Evolutionary conservation across 2,113 vertebrate species (phyloP).

Genomic region (Ptychochromis oligacanthus): DNA sequence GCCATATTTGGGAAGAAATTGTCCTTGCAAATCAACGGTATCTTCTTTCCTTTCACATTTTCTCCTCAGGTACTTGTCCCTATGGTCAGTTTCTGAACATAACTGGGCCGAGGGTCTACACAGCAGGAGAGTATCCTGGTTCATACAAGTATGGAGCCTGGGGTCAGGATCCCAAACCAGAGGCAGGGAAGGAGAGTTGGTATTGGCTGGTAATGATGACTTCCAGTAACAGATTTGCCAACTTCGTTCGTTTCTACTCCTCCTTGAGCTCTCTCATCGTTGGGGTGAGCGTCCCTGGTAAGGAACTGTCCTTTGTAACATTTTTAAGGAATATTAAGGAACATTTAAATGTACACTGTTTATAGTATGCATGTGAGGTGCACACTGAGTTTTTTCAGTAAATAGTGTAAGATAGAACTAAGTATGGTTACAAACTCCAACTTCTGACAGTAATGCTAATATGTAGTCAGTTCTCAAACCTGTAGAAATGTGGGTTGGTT

Average conservation of each 20-base stretch:
- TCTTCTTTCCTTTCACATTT: not conserved
- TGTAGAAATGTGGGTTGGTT: not conserved
- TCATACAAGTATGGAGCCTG: slow-evolving; percentile 75
- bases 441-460: not conserved
- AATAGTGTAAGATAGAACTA: not conserved
- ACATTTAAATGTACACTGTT: not conserved
- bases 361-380: not conserved
- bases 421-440: not conserved
- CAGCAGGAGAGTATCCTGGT: slow-evolving; percentile 71
- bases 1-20: not conserved
- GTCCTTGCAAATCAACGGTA: not conserved
- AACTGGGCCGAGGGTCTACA: slow-evolving; percentile 53
- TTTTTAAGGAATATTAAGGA: not conserved
- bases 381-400: not conserved
- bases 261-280: slow-evolving; percentile 71
- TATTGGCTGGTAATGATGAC: slow-evolving; percentile 77
- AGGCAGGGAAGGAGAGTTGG: slow-evolving; percentile 71
- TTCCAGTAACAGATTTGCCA: slow-evolving; percentile 53
- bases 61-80: slow-evolving; percentile 64
- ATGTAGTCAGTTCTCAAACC: not conserved
- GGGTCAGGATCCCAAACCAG: slow-evolving; percentile 79
- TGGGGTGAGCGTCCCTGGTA: slow-evolving; percentile 59
- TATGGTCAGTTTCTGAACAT: slow-evolving; percentile 65
- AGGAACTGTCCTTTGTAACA: not conserved
- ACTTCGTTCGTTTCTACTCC: slow-evolving; percentile 72